phyloP scores from a whole-genome alignment of 2,888 invertebrate genomes.

The Drosophila fungiperda region DNA sequence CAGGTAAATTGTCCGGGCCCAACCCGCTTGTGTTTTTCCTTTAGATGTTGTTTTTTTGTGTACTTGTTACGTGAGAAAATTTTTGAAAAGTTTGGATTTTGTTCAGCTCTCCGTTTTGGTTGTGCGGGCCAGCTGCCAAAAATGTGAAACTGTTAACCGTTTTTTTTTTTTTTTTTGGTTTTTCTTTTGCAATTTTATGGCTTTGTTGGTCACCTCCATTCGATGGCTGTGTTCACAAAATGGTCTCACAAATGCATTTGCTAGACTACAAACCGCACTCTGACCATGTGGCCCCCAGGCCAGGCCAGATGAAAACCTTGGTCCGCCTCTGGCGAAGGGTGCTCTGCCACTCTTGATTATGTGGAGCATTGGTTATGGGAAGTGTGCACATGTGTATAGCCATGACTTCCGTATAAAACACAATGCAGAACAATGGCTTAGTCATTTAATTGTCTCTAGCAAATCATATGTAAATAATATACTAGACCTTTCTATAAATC shows the following conservation, averaged over 20 bases:
- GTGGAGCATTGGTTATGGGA: constrained; percentile 43
- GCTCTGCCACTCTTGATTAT: constrained; percentile 48
- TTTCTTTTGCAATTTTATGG: constrained; percentile 51
- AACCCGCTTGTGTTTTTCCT: constrained; percentile 56
- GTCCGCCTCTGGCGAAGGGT: constrained; percentile 53
- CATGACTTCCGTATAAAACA: constrained; percentile 43
- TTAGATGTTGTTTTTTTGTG: constrained; percentile 51
- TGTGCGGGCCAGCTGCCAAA: constrained; percentile 59
- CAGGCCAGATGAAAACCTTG: constrained; percentile 59
- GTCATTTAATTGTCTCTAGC: constrained; percentile 18
- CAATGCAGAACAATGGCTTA: constrained; percentile 8
- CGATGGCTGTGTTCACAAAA: constrained; percentile 18
- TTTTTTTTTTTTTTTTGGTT: constrained; percentile 41
- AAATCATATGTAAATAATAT: constrained; percentile 15
- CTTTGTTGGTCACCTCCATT: constrained; percentile 44
- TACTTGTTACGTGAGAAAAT: constrained; percentile 80
- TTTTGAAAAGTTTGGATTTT: constrained; percentile 65
- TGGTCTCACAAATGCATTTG: constrained; percentile 57
- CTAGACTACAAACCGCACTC: constrained; percentile 22
- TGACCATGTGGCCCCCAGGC: too few relatives aligned
- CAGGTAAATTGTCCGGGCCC: constrained; percentile 62
- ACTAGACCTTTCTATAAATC: not conserved
- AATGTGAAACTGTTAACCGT: constrained; percentile 66
- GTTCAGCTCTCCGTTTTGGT: constrained; percentile 37
- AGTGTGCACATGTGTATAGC: constrained; percentile 8